phyloP scores from a whole-genome alignment of 2,113 vertebrate species.

The Silurus glanis region DNA sequence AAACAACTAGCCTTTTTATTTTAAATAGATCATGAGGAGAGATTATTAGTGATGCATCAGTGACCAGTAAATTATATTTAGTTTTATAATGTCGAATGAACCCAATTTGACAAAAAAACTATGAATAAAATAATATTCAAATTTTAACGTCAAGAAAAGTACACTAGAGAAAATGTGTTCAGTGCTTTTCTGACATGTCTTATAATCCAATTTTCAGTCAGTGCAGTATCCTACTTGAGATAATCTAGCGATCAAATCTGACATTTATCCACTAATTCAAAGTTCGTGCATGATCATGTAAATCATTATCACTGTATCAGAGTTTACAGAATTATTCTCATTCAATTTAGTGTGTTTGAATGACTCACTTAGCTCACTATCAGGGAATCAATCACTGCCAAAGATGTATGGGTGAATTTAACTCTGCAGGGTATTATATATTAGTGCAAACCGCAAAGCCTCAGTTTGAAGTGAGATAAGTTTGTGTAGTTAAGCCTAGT shows the following conservation, averaged over 20 bases:
- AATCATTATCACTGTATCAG: neutral
- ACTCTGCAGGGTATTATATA: neutral
- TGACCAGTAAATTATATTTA: neutral
- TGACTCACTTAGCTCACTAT: neutral
- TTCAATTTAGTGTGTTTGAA: neutral
- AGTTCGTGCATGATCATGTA: neutral
- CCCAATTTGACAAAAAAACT: neutral
- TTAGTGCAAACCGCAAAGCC: neutral
- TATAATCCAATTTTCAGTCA: neutral
- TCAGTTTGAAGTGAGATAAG: neutral
- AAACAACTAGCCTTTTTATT: no score
- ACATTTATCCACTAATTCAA: constrained; percentile 3
- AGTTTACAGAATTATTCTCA: neutral
- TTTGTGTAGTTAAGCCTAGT: neutral
- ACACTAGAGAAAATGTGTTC: neutral
- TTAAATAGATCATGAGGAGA: neutral
- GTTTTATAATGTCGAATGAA: neutral
- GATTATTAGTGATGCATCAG: neutral
- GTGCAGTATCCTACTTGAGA: neutral
- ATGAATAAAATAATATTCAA: neutral
- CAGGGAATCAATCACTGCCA: neutral
- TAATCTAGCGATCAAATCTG: neutral
- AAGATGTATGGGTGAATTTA: neutral
- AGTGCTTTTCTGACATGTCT: neutral
- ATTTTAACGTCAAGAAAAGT: neutral